Evolutionary conservation across 1,140 invertebrate species (phyloP), one percentile per base, ranked within the genome.

Genomic region (Drosophila cardini): DNA sequence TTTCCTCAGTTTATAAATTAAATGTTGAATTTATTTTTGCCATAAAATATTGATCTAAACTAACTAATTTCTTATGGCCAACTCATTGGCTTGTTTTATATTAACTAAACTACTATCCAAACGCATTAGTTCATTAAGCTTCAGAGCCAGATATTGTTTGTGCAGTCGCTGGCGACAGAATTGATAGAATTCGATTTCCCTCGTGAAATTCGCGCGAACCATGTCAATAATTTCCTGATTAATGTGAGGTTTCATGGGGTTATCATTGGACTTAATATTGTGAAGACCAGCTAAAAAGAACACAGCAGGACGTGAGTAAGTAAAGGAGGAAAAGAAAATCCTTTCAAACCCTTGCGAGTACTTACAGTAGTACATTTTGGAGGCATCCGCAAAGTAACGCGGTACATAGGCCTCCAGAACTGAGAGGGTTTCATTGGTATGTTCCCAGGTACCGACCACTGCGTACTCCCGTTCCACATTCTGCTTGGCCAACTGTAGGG

Each of bases 141-240:
- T 91, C 0, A 91, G 5, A 62, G 96, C 96, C 32, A 95, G 92
- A 70, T 96, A 94, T 84, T 98, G 97, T 89, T 95, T 94, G 78
- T 98, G 95, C 8, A 98, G 93, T 76, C 97, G 93, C 90, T 98
- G 96, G 76, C 95, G 95, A 90, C 97, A 97, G 91, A 98, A 98
- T 87, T 98, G 95, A 92, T 98, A 98, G 90, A 98, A 97, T 91
- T 98, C 97, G 13, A 98, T 97, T 93, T 98, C 97, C 38, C 96
- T 93, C 0, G 97, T 97, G 87, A 98, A 97, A 91, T 98, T 98
- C 45, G 93, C 94, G 56, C 96, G 93, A 0, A 98, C 96, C 26
- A 97, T 95, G 11, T 97, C 94, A 87, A 97, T 96, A 0, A 98
- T 95, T 75, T 96, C 94, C 80, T 97, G 95, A 10, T 95, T 95